These are phyloP conservation scores for Silurus glanis DNA, from an alignment of 2,113 vertebrate genomes.

Conservation along the genomic window DNA sequence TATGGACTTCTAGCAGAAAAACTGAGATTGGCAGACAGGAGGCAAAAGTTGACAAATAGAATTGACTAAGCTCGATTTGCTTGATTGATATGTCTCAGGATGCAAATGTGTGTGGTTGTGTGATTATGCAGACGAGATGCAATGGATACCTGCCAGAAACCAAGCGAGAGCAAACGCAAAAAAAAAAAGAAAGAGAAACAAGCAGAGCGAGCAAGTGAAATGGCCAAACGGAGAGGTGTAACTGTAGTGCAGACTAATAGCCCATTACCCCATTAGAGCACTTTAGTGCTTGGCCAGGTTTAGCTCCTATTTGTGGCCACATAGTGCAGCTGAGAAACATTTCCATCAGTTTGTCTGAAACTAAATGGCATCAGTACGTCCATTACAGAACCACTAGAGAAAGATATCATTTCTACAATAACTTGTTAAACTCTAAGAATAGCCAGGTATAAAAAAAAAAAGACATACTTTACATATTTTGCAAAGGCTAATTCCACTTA, in stretches of 20 bases:
- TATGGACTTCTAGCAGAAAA: constrained; percentile 17
- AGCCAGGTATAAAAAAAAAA: constrained; percentile 1
- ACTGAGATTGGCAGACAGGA: constrained; percentile 10
- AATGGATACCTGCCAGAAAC: fast-evolving
- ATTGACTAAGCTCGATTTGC: constrained; percentile 9
- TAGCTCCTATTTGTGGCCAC: constrained; percentile 44
- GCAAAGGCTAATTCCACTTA: neutral
- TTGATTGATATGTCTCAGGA: constrained; percentile 24
- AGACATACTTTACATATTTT: neutral
- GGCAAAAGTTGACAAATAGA: constrained; percentile 11
- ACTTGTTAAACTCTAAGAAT: constrained; percentile 18
- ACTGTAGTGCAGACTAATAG: constrained; percentile 45
- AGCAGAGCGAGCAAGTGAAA: neutral
- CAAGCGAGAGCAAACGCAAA: neutral
- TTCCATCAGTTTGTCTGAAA: constrained; percentile 31
- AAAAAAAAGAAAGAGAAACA: neutral
- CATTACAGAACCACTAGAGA: constrained; percentile 32
- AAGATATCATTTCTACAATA: constrained; percentile 17
- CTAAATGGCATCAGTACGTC: constrained; percentile 31
- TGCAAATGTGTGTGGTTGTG: neutral
- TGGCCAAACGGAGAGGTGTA: constrained; percentile 22
- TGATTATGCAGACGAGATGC: neutral
- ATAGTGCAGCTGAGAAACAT: constrained; percentile 39
- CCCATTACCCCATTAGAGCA: constrained; percentile 46
- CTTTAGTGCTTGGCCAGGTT: constrained; percentile 35